These are phyloP conservation scores for Tychaedon coryphoeus DNA, from an alignment of 2,113 vertebrate species.

Conservation along the genomic window DNA sequence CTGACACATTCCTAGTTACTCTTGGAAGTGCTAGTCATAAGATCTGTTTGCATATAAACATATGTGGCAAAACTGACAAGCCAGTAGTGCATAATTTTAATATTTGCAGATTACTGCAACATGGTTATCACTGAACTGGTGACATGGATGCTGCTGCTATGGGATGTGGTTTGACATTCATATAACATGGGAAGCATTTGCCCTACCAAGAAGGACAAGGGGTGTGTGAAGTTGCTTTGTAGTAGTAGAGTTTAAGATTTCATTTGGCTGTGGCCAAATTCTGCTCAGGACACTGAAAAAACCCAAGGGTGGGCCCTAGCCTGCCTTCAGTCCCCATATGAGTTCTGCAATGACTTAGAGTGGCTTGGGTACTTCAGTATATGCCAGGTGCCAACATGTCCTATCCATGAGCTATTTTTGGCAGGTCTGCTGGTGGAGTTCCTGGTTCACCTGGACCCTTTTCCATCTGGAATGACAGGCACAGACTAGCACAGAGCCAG, in stretches of 20 bases:
- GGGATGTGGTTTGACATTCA: neutral
- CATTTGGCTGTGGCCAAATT: neutral
- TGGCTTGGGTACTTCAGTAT: neutral
- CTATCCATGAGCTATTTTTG: neutral
- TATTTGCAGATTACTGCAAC: neutral
- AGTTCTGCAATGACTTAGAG: neutral
- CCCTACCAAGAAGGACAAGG: neutral
- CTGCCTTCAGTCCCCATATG: neutral
- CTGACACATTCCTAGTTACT: neutral
- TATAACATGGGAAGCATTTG: neutral
- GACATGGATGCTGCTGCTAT: neutral
- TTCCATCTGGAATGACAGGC: neutral
- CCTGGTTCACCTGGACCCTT: neutral
- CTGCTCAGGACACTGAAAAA: neutral
- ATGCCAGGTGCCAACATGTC: neutral
- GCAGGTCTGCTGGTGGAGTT: neutral
- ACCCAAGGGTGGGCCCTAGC: neutral
- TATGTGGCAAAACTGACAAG: neutral
- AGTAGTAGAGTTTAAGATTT: neutral
- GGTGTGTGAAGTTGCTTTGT: neutral
- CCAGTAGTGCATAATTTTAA: neutral
- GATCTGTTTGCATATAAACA: constrained; percentile 19
- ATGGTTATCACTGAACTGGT: neutral
- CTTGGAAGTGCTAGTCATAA: neutral
- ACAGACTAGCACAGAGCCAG: neutral